Base-by-base conservation (phyloP, 2,888 invertebrate genomes). In the Schrankia costaestrigalis region DNA sequence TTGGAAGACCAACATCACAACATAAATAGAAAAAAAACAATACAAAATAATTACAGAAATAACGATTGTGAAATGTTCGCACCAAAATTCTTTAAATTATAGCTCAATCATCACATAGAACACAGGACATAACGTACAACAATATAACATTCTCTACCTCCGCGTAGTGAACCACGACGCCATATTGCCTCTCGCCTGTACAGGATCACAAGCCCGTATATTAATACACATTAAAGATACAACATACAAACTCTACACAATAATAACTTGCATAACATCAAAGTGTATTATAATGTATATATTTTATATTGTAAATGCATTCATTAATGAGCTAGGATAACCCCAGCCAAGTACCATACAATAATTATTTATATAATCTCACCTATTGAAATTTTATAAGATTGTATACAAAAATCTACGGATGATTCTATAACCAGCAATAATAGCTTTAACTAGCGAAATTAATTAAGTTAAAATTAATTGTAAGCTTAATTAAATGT, bases 1-100 rank as follows among this genome's bases (percentile, higher is more conserved):
- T 63, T 87, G 87, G 87, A 87, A 87, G 87, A 86, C 87, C 68
- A 77, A 85, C 78, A 86, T 87, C 87, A 87, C 86, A 86, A 86
- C 81, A 81, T 79, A 86, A 86, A 85, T 78, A 78, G 67, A 78
- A 78, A n/a, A n/a, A n/a, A n/a, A 82, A 78, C 65, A 62, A 78
- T 71, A 76, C 63, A 71, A 72, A 68, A 72, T 61, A 67, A 65
- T 49, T 56, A 63, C 63, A 65, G 49, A 69, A 65, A 67, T 71
- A 70, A 73, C 48, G 53, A 67, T 59, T 38, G 36, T 40, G 73
- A 68, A 62, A 62, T 64, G 63, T 71, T 71, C 70, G 81, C 80
- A 80, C 79, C 80, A n/a, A n/a, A n/a, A n/a, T n/a, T n/a, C n/a
- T n/a, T n/a, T n/a, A n/a, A n/a, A n/a, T n/a, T n/a, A n/a, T n/a